Conservation (phyloP, 2,113 vertebrate species). For the Sapajus apella region DNA sequence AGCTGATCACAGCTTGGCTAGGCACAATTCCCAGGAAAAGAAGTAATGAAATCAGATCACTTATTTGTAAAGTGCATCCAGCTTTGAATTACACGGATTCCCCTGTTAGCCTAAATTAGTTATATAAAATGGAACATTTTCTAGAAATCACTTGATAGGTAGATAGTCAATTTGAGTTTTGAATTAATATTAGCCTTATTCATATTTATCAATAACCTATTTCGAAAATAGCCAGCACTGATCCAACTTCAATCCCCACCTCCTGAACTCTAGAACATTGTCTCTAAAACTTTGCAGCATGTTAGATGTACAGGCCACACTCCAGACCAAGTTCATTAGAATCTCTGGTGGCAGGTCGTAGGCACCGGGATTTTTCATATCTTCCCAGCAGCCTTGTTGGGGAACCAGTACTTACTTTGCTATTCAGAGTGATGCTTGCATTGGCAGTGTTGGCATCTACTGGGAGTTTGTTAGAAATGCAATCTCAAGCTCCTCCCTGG, state of each 20-base stretch:
- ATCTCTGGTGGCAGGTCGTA: background rate
- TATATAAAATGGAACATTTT: background rate
- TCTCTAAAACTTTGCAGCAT: background rate
- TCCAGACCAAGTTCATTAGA: background rate
- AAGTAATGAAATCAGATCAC: slow-evolving; percentile 61
- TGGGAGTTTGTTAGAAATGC: background rate
- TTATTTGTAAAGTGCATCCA: slow-evolving; percentile 64
- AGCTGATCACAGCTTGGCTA: slow-evolving; percentile 59
- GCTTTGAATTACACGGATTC: slow-evolving; percentile 53
- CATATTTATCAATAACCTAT: slow-evolving; percentile 18
- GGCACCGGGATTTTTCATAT: background rate
- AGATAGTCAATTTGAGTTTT: background rate
- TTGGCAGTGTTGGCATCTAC: background rate
- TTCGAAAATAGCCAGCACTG: background rate
- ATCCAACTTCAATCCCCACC: background rate
- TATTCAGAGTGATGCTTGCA: background rate
- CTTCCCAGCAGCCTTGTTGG: background rate
- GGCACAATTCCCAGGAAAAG: slow-evolving; percentile 52
- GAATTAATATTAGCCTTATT: slow-evolving; percentile 24
- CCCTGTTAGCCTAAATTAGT: slow-evolving; percentile 34
- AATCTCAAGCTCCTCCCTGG: background rate
- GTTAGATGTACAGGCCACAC: background rate
- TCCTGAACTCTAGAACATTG: background rate
- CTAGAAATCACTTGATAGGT: background rate
- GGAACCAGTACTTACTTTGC: background rate